Evolutionary conservation across 2,888 invertebrate species (phyloP).

Genomic region (Blastobasis adustella): DNA sequence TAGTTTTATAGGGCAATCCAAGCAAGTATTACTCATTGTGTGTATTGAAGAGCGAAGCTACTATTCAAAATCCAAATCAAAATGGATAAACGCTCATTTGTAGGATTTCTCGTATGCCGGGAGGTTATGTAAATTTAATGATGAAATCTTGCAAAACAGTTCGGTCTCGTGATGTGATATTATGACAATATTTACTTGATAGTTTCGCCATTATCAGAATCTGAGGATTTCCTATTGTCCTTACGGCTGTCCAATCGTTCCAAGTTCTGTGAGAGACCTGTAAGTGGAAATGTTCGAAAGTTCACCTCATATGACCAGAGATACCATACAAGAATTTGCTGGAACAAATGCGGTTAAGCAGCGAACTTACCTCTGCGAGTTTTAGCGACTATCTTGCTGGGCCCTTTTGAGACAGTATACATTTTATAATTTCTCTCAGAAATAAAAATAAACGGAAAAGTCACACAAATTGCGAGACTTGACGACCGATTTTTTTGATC

Average conservation of each 20-base stretch:
- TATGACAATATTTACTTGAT: conserved; percentile 69
- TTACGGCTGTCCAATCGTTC: conserved; percentile 85
- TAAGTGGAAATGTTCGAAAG: conserved; percentile 36
- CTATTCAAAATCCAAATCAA: no score
- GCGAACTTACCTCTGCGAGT: conserved; percentile 80
- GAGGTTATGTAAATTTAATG: conserved; percentile 71
- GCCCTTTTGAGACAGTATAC: conserved; percentile 92
- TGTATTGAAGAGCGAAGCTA: no score
- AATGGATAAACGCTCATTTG: no score
- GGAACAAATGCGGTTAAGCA: conserved; percentile 4
- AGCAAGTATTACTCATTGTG: no score
- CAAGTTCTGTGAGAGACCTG: conserved; percentile 87
- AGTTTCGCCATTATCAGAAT: conserved; percentile 79
- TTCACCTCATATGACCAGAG: conserved; percentile 26
- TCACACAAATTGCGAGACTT: conserved; percentile 29
- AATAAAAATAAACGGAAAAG: conserved; percentile 56
- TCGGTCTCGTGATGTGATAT: conserved; percentile 26
- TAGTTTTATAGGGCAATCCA: no score
- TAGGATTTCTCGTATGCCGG: conserved; percentile 9
- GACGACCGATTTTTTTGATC: no score
- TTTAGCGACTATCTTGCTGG: conserved; percentile 91
- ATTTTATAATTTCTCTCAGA: conserved; percentile 73
- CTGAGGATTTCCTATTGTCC: conserved; percentile 80
- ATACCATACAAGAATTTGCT: conserved; percentile 13
- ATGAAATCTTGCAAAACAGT: conserved; percentile 44